These are phyloP conservation scores for Melanaphis sacchari DNA, from an alignment of 1,140 invertebrate genomes.

Conservation along the genomic window DNA sequence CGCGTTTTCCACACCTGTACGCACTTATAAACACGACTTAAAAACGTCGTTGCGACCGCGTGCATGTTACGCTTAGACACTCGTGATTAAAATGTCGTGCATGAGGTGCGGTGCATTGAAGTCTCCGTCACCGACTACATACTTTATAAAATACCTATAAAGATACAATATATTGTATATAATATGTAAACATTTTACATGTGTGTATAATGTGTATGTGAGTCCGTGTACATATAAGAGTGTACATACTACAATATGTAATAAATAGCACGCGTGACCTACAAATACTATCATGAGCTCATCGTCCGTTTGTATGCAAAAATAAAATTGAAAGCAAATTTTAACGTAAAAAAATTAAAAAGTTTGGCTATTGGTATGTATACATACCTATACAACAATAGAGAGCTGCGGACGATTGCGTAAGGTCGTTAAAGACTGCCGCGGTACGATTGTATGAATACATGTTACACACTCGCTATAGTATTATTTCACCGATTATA, in stretches of 20 bases:
- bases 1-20: not conserved
- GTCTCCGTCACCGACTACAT: not conserved
- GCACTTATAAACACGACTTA: not conserved
- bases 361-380: not conserved
- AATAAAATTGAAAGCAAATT: not conserved
- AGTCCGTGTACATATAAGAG: not conserved
- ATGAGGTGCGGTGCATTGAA: not conserved
- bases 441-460: not conserved
- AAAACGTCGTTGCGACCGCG: not conserved
- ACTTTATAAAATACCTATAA: not conserved
- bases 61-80: constrained; percentile 43
- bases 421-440: not conserved
- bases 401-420: not conserved
- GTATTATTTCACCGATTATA: not conserved
- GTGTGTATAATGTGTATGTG: not conserved
- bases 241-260: not conserved
- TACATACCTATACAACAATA: not conserved
- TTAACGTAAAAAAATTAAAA: not conserved
- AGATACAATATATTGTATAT: not conserved
- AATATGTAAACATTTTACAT: not conserved
- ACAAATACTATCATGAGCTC: not conserved
- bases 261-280: not conserved
- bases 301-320: not conserved
- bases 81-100: constrained; percentile 28
- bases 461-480: not conserved